Evolutionary conservation across 2,888 invertebrate species (phyloP).

Genomic region (Linnaemya vulpina): DNA sequence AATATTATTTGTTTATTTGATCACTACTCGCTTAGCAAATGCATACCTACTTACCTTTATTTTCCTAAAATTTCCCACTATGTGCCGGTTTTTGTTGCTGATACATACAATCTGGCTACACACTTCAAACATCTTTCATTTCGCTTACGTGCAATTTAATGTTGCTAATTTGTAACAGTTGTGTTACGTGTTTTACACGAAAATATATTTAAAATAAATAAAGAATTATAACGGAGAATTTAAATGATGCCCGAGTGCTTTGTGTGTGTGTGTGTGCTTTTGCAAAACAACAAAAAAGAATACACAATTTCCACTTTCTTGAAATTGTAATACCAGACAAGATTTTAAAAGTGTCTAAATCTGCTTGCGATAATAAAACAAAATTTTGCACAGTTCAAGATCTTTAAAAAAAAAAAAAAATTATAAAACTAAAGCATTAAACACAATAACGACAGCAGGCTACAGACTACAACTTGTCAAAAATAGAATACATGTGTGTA

Average conservation of each 20-base stretch:
- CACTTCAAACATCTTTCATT: neutral
- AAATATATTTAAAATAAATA: neutral
- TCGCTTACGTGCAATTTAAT: neutral
- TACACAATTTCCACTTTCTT: neutral
- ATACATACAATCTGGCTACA: too few relatives aligned
- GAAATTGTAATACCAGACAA: slow-evolving; percentile 2
- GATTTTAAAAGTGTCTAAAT: neutral
- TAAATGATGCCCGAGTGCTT: too few relatives aligned
- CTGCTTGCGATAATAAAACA: neutral
- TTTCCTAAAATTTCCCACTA: too few relatives aligned
- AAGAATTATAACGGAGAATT: neutral
- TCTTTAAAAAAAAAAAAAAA: too few relatives aligned
- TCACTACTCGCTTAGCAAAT: too few relatives aligned
- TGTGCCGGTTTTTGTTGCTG: too few relatives aligned
- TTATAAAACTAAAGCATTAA: too few relatives aligned
- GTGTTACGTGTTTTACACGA: neutral
- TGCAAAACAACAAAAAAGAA: neutral
- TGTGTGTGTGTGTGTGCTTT: neutral
- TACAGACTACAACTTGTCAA: too few relatives aligned
- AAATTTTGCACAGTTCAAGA: neutral
- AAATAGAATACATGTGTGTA: too few relatives aligned
- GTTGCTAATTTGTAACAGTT: neutral
- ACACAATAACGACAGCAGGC: too few relatives aligned
- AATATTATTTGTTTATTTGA: too few relatives aligned
- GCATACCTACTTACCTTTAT: too few relatives aligned